Evolutionary conservation across 2,113 vertebrate genomes (phyloP).

Genomic region (Zosterops japonicus): DNA sequence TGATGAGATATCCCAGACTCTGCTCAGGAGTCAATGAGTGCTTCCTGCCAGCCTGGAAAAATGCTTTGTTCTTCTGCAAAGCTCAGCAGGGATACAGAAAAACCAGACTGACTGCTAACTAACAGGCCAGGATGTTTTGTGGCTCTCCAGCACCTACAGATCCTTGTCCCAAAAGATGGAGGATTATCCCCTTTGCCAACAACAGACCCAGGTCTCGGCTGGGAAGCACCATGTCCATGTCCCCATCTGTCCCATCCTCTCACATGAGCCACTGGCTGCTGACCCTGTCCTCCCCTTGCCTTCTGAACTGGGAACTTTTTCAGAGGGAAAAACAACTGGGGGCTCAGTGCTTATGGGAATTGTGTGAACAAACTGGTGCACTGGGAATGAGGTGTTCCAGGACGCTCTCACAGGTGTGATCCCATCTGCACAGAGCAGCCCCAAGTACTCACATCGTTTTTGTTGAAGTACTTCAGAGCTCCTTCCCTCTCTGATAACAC

Average conservation of each 20-base stretch:
- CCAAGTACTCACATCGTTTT: constrained; percentile 84
- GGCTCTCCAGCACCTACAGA: background rate
- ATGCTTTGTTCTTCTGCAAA: background rate
- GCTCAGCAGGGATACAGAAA: background rate
- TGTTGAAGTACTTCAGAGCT: constrained; percentile 95
- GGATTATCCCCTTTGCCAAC: background rate
- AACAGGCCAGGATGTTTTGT: background rate
- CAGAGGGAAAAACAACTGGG: background rate
- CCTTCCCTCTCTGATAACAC: constrained; percentile 92
- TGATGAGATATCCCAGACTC: background rate
- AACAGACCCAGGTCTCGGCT: accelerated
- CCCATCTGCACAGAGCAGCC: accelerated
- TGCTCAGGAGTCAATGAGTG: accelerated
- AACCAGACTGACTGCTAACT: background rate
- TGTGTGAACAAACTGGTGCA: background rate
- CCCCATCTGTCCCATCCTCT: background rate
- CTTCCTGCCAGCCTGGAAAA: background rate
- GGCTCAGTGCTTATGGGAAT: background rate
- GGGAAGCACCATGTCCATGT: background rate
- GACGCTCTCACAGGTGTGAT: background rate
- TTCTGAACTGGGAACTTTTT: background rate
- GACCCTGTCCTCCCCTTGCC: background rate
- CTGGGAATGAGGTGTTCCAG: accelerated
- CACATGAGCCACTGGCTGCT: background rate
- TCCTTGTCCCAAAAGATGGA: background rate